Conservation (phyloP, 1,140 invertebrate species). For the Heliconius congener region DNA sequence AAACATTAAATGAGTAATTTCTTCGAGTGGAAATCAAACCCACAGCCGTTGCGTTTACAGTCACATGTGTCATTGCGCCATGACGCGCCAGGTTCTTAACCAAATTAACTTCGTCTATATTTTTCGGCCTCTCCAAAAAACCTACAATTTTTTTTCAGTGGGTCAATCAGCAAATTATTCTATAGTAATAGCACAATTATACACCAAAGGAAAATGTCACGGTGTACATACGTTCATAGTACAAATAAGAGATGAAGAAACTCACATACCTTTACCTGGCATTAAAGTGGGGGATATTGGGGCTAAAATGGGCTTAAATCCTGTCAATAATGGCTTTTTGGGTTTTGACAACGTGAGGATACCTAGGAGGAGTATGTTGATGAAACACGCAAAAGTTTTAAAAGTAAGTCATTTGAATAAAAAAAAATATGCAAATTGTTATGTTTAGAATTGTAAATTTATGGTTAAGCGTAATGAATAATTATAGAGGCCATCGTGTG, state of each 20-base stretch:
- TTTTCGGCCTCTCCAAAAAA: too few species aligned
- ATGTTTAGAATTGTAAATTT: too few species aligned
- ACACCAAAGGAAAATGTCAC: constrained; percentile 90
- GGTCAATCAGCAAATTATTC: constrained; percentile 96
- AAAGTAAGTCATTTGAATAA: constrained; percentile 69
- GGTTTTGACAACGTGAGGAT: constrained; percentile 92
- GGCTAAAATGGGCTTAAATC: constrained; percentile 94
- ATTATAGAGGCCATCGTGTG: too few species aligned
- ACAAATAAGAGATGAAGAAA: constrained; percentile 92
- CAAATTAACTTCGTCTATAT: too few species aligned
- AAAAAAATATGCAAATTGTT: too few species aligned
- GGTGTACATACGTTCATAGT: constrained; percentile 97
- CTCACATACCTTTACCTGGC: constrained; percentile 91
- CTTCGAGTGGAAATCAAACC: not conserved
- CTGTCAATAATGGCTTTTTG: constrained; percentile 94
- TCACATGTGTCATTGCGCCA: not conserved
- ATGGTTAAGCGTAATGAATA: too few species aligned
- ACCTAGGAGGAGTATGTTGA: constrained; percentile 94
- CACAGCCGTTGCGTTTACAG: not conserved
- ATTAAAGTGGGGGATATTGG: constrained; percentile 97
- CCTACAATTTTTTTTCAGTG: constrained; percentile 83
- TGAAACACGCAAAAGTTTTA: constrained; percentile 94
- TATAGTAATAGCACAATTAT: constrained; percentile 93
- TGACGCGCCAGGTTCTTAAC: too few species aligned
- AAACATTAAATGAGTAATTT: not conserved